phyloP scores from a whole-genome alignment of 2,113 vertebrate species.

The Leiothrix lutea region DNA sequence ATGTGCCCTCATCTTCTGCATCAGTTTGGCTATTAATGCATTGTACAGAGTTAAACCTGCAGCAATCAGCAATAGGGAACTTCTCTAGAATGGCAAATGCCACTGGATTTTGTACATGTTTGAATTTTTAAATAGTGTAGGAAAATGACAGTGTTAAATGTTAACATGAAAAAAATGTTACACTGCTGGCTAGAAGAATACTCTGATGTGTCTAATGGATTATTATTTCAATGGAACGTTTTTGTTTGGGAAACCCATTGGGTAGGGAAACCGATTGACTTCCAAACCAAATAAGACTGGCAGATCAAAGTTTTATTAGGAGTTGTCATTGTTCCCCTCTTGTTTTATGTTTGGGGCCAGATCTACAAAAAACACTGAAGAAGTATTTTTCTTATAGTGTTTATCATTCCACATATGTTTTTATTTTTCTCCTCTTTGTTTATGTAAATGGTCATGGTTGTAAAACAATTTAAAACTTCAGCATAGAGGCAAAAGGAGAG shows the following conservation, averaged over 20 bases:
- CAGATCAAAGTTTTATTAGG: background rate
- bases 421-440: background rate
- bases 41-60: background rate
- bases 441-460: background rate
- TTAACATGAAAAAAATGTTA: background rate
- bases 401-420: background rate
- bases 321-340: background rate
- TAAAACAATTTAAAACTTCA: background rate
- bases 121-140: background rate
- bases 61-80: background rate
- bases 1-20: background rate
- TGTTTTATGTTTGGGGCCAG: background rate
- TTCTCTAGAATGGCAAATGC: background rate
- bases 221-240: background rate
- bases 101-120: background rate
- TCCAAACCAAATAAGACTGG: background rate
- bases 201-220: background rate
- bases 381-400: background rate
- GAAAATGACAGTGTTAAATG: background rate
- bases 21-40: background rate
- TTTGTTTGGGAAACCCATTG: background rate
- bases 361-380: background rate
- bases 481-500: background rate
- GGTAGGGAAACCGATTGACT: background rate
- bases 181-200: background rate